Conservation (phyloP, 1,140 invertebrate genomes). For the Phymastichus coffea region DNA sequence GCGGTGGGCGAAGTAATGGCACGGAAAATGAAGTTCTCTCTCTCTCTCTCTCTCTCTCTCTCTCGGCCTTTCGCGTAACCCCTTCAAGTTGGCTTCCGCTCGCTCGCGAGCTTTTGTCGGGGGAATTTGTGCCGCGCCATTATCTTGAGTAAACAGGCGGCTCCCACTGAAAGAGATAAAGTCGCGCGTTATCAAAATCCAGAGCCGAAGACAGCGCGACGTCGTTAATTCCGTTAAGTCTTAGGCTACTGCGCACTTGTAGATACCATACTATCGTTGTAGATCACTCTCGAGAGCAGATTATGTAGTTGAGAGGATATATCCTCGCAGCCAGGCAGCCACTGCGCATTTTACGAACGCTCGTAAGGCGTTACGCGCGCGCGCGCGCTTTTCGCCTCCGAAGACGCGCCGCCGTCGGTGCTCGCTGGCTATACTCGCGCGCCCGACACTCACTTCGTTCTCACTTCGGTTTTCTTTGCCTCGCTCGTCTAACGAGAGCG, state of each 20-base stretch:
- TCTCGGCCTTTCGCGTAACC: slow-evolving; percentile 20
- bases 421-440: too few species aligned
- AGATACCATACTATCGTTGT: slow-evolving; percentile 7
- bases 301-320: slow-evolving; percentile 13
- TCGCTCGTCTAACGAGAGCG: too few species aligned
- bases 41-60: slow-evolving; percentile 4
- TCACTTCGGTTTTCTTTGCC: too few species aligned
- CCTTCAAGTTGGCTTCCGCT: slow-evolving; percentile 20
- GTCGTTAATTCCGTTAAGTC: slow-evolving; percentile 47
- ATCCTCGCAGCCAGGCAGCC: too few species aligned
- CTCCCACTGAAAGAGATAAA: slow-evolving; percentile 50
- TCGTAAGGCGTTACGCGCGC: too few species aligned
- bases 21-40: slow-evolving; percentile 54
- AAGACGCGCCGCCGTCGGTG: too few species aligned
- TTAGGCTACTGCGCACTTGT: slow-evolving; percentile 17
- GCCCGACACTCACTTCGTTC: too few species aligned
- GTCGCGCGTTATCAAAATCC: slow-evolving; percentile 53
- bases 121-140: slow-evolving; percentile 33
- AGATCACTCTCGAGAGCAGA: slow-evolving; percentile 11
- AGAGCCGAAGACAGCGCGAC: slow-evolving; percentile 30
- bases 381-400: too few species aligned
- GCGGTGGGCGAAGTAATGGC: slow-evolving; percentile 46
- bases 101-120: slow-evolving; percentile 25
- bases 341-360: too few species aligned
- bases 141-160: slow-evolving; percentile 56